Conservation (phyloP, 2,888 invertebrate species). For the Phyllotreta cruciferae region DNA sequence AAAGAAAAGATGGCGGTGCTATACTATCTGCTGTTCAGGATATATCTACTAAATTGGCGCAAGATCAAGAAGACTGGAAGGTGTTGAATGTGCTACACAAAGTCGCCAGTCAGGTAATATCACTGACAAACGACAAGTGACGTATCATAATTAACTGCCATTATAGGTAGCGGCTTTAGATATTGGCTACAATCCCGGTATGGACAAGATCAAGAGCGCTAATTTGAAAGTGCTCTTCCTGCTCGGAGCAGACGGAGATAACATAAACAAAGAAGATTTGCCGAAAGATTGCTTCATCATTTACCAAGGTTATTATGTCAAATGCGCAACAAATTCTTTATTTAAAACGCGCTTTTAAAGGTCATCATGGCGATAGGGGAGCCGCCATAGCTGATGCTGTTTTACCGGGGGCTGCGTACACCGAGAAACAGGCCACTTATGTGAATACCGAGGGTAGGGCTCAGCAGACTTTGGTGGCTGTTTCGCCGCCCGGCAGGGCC, state of each 20-base stretch:
- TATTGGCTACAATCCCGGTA: conserved; percentile 87
- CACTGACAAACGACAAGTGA: no score
- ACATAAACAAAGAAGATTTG: conserved; percentile 77
- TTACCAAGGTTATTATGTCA: conserved; percentile 73
- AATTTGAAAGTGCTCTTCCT: conserved; percentile 83
- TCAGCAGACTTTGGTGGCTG: conserved; percentile 87
- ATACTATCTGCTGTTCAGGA: conserved; percentile 78
- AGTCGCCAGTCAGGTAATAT: conserved; percentile 81
- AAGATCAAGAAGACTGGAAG: conserved; percentile 68
- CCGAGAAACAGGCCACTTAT: conserved; percentile 97
- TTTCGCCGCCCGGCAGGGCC: conserved; percentile 91
- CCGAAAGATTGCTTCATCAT: conserved; percentile 85
- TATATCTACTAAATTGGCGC: conserved; percentile 69
- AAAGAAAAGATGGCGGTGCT: conserved; percentile 78
- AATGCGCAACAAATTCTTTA: not conserved
- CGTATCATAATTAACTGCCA: conserved; percentile 1
- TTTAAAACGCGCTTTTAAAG: conserved; percentile 58
- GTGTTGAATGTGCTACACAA: conserved; percentile 94
- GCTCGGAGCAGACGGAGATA: conserved; percentile 91
- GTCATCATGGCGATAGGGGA: conserved; percentile 96
- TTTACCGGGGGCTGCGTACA: conserved; percentile 96
- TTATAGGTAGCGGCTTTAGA: conserved; percentile 87
- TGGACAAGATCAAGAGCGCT: conserved; percentile 66
- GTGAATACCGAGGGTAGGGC: conserved; percentile 98
- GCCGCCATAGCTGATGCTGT: conserved; percentile 92